Conservation (phyloP, 2,888 invertebrate species). For the Neoascia interrupta region DNA sequence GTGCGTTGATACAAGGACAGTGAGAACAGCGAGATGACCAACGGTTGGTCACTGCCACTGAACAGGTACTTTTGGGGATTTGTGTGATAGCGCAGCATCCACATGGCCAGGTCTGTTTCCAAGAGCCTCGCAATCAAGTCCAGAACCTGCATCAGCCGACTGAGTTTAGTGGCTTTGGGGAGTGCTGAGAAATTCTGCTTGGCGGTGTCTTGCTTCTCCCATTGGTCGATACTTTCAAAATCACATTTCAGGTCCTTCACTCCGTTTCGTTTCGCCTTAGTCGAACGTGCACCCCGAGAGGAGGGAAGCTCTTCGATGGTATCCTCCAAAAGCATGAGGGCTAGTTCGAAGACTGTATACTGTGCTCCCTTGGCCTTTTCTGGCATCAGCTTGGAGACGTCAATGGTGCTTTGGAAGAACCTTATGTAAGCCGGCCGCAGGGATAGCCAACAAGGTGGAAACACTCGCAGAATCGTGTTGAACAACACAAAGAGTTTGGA, state of each 20-base stretch:
- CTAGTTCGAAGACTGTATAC: constrained; percentile 70
- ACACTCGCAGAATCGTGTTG: constrained; percentile 74
- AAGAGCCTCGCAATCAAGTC: constrained; percentile 81
- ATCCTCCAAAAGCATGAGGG: constrained; percentile 73
- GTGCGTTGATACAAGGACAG: constrained; percentile 72
- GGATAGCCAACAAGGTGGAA: constrained; percentile 78
- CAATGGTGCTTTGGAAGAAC: constrained; percentile 71
- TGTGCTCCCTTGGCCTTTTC: constrained; percentile 65
- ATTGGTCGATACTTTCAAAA: constrained; percentile 74
- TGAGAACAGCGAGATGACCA: constrained; percentile 74
- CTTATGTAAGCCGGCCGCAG: constrained; percentile 74
- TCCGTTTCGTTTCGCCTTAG: background rate
- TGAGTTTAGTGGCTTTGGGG: constrained; percentile 79
- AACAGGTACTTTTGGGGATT: constrained; percentile 73
- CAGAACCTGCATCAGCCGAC: constrained; percentile 81
- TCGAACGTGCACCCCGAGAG: background rate
- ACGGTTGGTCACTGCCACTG: constrained; percentile 73
- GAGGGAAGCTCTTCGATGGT: constrained; percentile 54
- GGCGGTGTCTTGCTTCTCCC: constrained; percentile 72
- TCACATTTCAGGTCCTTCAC: constrained; percentile 54
- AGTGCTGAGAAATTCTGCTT: constrained; percentile 71
- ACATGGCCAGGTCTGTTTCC: constrained; percentile 82
- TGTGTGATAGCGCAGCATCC: constrained; percentile 81
- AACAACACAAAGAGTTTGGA: constrained; percentile 73
- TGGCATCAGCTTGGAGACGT: constrained; percentile 64